Evolutionary conservation across 1,140 invertebrate species (phyloP).

Genomic region (Sarcophaga bullata): DNA sequence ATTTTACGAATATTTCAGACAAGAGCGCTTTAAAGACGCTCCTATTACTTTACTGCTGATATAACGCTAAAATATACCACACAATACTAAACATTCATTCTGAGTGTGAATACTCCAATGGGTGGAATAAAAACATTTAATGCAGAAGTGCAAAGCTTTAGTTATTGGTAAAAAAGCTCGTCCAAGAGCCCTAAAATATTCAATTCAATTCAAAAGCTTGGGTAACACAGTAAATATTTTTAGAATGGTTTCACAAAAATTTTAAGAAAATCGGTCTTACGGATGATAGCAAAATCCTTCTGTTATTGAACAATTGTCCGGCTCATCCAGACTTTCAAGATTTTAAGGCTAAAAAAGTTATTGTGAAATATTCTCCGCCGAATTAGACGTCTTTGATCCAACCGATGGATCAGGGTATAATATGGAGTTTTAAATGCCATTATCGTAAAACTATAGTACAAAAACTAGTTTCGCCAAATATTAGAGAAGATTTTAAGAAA

Average conservation of each 20-base stretch:
- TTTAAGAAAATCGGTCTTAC: background rate
- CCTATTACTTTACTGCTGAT: background rate
- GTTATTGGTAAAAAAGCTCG: background rate
- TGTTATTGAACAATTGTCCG: background rate
- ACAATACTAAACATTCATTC: background rate
- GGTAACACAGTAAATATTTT: slow-evolving; percentile 7
- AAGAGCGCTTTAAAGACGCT: background rate
- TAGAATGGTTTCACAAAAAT: background rate
- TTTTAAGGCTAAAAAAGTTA: background rate
- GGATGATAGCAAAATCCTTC: no score
- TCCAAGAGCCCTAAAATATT: slow-evolving; percentile 10
- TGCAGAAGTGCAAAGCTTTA: slow-evolving; percentile 13
- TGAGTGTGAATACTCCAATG: background rate
- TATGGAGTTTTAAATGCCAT: slow-evolving; percentile 22
- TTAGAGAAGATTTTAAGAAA: slow-evolving; percentile 1
- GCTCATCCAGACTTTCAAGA: background rate
- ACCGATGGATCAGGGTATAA: background rate
- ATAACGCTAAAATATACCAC: background rate
- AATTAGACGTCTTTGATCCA: slow-evolving; percentile 14
- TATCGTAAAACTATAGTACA: slow-evolving; percentile 2
- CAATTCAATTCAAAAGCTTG: background rate
- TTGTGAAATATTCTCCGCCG: background rate
- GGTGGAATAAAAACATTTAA: background rate
- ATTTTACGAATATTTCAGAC: background rate
- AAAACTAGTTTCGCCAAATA: background rate